Conservation (phyloP, 2,113 vertebrate genomes). For the Rallus limicola region DNA sequence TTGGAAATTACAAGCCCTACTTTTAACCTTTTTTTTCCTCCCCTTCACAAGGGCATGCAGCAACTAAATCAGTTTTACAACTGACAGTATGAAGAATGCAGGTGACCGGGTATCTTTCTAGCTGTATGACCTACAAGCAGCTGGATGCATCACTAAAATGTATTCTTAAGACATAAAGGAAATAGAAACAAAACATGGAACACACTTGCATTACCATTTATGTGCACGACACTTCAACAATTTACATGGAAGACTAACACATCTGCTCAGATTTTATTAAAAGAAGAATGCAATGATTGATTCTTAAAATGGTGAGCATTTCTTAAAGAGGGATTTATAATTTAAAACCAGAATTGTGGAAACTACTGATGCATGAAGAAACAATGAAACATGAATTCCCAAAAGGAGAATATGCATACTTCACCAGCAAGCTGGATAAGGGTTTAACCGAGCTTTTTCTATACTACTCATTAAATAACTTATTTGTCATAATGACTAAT, state of each 20-base stretch:
- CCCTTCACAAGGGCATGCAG: slow-evolving; percentile 70
- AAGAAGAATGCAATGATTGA: slow-evolving; percentile 68
- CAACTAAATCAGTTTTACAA: slow-evolving; percentile 71
- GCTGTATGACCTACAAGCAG: slow-evolving; percentile 67
- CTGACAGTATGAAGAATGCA: slow-evolving; percentile 72
- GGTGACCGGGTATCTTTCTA: slow-evolving; percentile 62
- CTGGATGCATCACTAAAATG: slow-evolving; percentile 67
- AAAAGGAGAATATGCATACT: slow-evolving; percentile 65
- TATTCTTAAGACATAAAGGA: slow-evolving; percentile 72
- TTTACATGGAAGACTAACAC: slow-evolving; percentile 63
- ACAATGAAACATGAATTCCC: slow-evolving; percentile 68
- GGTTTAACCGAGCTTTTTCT: slow-evolving; percentile 69
- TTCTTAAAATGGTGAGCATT: slow-evolving; percentile 75
- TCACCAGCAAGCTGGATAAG: slow-evolving; percentile 73
- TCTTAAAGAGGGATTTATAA: slow-evolving; percentile 70
- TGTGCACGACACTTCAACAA: slow-evolving; percentile 54
- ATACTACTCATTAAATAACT: slow-evolving; percentile 66
- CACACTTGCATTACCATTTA: slow-evolving; percentile 48
- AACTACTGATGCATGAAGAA: slow-evolving; percentile 72
- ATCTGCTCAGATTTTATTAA: slow-evolving; percentile 58
- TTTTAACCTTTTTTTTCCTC: slow-evolving; percentile 68
- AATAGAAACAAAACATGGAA: slow-evolving; percentile 69
- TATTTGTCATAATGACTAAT: slow-evolving; percentile 70
- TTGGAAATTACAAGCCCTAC: slow-evolving; percentile 38
- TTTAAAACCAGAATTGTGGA: slow-evolving; percentile 69